These are phyloP conservation scores for Drosophila differens DNA, from an alignment of 2,888 invertebrate genomes.

Conservation along the genomic window DNA sequence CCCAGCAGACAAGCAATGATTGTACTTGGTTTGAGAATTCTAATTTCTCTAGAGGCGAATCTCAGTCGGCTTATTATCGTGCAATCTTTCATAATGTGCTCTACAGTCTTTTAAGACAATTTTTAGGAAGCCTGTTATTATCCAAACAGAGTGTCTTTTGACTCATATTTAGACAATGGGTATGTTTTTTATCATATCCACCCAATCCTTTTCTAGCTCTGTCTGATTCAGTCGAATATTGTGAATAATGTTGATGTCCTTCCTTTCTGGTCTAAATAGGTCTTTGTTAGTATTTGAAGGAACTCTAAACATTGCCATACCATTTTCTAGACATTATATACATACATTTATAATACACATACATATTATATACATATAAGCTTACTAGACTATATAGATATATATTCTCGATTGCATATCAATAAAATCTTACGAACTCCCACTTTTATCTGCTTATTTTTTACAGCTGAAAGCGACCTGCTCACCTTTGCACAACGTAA, in stretches of 20 bases:
- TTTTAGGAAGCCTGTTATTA: not conserved
- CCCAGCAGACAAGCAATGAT: not conserved
- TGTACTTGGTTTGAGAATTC: not conserved
- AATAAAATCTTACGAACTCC: not conserved
- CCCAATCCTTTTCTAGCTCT: no score
- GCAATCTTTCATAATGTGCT: not conserved
- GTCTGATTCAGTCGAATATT: not conserved
- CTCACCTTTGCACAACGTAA: conserved; percentile 93
- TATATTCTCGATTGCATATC: not conserved
- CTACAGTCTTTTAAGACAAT: not conserved
- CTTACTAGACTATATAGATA: not conserved
- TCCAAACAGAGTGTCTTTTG: no score
- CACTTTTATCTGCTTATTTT: not conserved
- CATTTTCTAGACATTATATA: not conserved
- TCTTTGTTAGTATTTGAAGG: not conserved
- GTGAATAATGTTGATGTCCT: not conserved
- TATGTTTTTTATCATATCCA: no score
- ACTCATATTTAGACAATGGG: no score
- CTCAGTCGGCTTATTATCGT: not conserved
- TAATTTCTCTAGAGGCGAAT: not conserved
- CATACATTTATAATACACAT: not conserved
- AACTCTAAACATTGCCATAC: not conserved
- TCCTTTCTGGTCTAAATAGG: not conserved
- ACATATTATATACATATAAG: not conserved
- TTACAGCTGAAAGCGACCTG: conserved; percentile 96